Evolutionary conservation across 2,113 vertebrate species (phyloP).

Genomic region (Pterocles orientalis): DNA sequence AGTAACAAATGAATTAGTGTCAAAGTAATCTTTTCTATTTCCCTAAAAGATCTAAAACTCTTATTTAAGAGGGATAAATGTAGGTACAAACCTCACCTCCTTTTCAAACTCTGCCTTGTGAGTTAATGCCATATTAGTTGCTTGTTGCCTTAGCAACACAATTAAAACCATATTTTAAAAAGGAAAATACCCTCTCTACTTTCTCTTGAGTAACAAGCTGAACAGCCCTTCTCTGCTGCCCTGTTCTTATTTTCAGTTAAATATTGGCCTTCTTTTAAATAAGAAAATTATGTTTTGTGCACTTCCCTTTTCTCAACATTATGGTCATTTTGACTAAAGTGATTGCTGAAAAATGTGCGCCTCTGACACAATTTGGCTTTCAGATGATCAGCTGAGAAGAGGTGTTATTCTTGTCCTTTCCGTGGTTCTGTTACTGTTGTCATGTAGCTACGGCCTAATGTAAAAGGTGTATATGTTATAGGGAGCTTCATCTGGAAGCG

Average conservation of each 20-base stretch:
- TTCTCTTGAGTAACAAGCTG: not conserved
- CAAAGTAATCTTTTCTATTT: not conserved
- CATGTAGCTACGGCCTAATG: not conserved
- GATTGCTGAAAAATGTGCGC: not conserved
- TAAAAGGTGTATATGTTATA: not conserved
- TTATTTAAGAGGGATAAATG: not conserved
- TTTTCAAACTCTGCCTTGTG: not conserved
- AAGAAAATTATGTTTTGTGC: not conserved
- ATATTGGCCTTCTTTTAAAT: not conserved
- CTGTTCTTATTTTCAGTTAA: not conserved
- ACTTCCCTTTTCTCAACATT: not conserved
- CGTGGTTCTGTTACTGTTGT: not conserved
- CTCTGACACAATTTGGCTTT: not conserved
- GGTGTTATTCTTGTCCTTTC: not conserved
- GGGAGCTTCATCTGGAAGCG: not conserved
- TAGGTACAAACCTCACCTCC: not conserved
- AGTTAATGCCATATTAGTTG: not conserved
- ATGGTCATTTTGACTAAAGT: not conserved
- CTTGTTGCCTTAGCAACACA: constrained; percentile 14
- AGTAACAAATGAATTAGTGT: not conserved
- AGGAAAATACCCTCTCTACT: not conserved
- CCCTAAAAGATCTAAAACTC: not conserved
- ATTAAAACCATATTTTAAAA: constrained; percentile 1
- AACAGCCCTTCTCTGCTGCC: not conserved
- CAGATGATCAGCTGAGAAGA: not conserved